A percentile compares a stretch with the other conserved stretches of the same genome.
Evolutionary conservation across 2,113 vertebrate genomes (phyloP).

Genomic region (Tamias sibiricus): DNA sequence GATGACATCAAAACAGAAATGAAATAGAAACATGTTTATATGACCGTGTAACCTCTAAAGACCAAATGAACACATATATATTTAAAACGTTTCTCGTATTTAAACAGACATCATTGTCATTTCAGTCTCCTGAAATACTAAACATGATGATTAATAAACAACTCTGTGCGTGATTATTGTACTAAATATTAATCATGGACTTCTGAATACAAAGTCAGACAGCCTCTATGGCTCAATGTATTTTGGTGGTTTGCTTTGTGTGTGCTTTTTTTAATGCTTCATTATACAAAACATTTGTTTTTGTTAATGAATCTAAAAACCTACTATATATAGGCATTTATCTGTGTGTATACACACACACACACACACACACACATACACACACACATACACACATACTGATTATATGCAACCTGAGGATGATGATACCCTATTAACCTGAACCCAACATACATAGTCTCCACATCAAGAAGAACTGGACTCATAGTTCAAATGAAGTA

Average conservation of each 20-base stretch:
- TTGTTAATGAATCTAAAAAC: not conserved
- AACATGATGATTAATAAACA: not conserved
- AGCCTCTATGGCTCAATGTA: not conserved
- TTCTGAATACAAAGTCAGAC: slow-evolving; percentile 24
- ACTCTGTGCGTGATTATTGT: not conserved
- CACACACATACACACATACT: not conserved
- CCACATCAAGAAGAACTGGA: not conserved
- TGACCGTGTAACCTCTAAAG: slow-evolving; percentile 32
- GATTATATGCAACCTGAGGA: not conserved
- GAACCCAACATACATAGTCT: not conserved
- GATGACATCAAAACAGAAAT: slow-evolving; percentile 62
- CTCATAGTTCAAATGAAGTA: not conserved
- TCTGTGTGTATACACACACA: not conserved
- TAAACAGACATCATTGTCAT: slow-evolving; percentile 26
- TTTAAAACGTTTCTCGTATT: slow-evolving; percentile 20
- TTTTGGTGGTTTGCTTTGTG: slow-evolving; percentile 27
- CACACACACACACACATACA: not conserved
- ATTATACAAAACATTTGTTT: slow-evolving; percentile 35
- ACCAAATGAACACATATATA: slow-evolving; percentile 56
- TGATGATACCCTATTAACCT: not conserved
- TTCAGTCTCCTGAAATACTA: slow-evolving; percentile 38
- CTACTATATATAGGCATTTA: not conserved
- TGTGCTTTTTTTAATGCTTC: slow-evolving; percentile 52
- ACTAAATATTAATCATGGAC: not conserved
- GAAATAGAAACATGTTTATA: slow-evolving; percentile 38